Percentiles rank a stretch among this genome's conserved stretches.
phyloP scores from a whole-genome alignment of 2,797 vertebrate species.

The Synaphobranchus kaupii region DNA sequence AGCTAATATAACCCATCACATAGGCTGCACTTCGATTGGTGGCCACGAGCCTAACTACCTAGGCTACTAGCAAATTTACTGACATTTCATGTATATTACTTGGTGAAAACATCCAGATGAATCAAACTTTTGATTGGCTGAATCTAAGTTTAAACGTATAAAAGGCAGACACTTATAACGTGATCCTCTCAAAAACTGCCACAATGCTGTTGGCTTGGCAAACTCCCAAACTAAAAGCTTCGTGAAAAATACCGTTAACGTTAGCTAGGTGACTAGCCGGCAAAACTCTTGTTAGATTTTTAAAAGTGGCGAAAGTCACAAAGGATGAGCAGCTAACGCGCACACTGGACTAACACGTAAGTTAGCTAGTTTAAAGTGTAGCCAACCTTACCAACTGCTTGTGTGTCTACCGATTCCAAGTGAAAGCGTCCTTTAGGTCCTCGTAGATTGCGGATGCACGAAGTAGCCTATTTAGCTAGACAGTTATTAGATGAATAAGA shows the following conservation, averaged over 20 bases:
- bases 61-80: background rate
- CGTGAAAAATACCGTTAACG: no score
- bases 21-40: background rate
- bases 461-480: background rate
- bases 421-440: constrained; percentile 1
- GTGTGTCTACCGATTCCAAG: background rate
- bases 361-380: background rate
- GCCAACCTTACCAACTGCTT: constrained; percentile 27
- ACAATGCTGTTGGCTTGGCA: background rate
- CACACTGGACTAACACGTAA: background rate
- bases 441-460: background rate
- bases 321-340: background rate
- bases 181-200: background rate
- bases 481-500: background rate
- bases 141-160: background rate
- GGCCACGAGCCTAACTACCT: no score
- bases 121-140: background rate
- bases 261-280: background rate
- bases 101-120: background rate
- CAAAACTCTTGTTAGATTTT: background rate
- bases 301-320: background rate
- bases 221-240: background rate
- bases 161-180: no score
- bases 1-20: background rate
- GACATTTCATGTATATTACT: background rate